These are phyloP conservation scores for Geotrypetes seraphini DNA, from an alignment of 2,797 vertebrate species.

Conservation along the genomic window DNA sequence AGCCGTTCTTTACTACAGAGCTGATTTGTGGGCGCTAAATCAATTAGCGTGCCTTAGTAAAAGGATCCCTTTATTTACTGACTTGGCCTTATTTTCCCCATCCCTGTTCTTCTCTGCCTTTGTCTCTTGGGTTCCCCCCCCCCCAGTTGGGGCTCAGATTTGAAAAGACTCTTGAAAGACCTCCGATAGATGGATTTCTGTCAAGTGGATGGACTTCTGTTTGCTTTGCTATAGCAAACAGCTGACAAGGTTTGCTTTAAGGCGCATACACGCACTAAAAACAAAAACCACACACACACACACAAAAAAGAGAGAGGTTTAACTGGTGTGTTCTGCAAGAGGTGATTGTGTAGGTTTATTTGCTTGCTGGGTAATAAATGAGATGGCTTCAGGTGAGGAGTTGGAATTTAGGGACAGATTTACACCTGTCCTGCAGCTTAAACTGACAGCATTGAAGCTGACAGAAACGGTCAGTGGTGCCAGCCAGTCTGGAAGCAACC, in stretches of 20 bases:
- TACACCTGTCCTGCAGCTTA: slow-evolving; percentile 84
- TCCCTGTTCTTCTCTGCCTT: slow-evolving; percentile 22
- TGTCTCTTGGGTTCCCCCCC: too few relatives aligned
- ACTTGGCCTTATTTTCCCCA: slow-evolving; percentile 19
- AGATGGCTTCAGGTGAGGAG: slow-evolving; percentile 75
- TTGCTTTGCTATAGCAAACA: slow-evolving; percentile 57
- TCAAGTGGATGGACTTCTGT: slow-evolving; percentile 32
- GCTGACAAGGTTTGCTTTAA: slow-evolving; percentile 34
- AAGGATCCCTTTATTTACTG: too few relatives aligned
- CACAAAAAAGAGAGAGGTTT: slow-evolving; percentile 20
- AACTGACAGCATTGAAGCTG: slow-evolving; percentile 68
- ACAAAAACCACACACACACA: slow-evolving; percentile 7
- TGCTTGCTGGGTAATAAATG: slow-evolving; percentile 57
- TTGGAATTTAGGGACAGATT: slow-evolving; percentile 78
- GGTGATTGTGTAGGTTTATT: slow-evolving; percentile 40
- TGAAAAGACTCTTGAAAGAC: slow-evolving; percentile 10
- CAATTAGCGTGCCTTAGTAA: too few relatives aligned
- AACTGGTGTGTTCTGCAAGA: slow-evolving; percentile 20
- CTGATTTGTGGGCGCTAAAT: too few relatives aligned
- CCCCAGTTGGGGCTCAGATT: neutral
- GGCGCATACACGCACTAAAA: slow-evolving; percentile 29
- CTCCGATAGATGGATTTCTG: slow-evolving; percentile 42
- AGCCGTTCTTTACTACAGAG: too few relatives aligned
- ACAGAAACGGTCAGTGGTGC: slow-evolving; percentile 92
- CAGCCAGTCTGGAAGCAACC: slow-evolving; percentile 80